Percentiles rank a stretch among this genome's conserved stretches.
These are phyloP conservation scores for Pseudococcus jackbeardsleyi DNA, from an alignment of 2,888 invertebrate species.

Conservation along the genomic window DNA sequence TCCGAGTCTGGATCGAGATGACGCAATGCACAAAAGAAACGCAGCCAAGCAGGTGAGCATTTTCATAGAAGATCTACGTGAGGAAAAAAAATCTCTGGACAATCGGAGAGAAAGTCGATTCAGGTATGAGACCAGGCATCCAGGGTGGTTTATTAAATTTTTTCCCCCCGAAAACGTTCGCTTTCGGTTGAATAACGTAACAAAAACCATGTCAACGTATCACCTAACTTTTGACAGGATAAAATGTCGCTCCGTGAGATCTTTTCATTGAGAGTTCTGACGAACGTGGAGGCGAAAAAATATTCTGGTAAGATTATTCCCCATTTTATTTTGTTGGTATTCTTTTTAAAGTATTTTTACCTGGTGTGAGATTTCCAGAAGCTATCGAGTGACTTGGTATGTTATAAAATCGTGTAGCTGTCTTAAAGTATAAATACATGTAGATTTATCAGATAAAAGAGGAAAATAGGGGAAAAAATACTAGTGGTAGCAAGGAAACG, in stretches of 20 bases:
- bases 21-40: constrained; percentile 19
- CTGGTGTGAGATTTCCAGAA: neutral
- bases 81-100: neutral
- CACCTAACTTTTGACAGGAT: neutral
- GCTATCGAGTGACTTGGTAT: neutral
- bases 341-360: neutral
- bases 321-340: neutral
- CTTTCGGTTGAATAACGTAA: neutral
- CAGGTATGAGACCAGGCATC: neutral
- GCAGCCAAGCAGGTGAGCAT: constrained; percentile 13
- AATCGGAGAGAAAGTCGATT: constrained; percentile 23
- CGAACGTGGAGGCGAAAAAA: neutral
- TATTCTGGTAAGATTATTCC: neutral
- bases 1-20: neutral
- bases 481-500: neutral
- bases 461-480: neutral
- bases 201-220: constrained; percentile 27
- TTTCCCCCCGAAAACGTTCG: neutral
- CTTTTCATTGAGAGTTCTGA: neutral
- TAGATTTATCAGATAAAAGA: neutral
- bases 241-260: neutral
- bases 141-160: constrained; percentile 30
- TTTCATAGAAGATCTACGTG: neutral
- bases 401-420: neutral
- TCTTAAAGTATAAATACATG: neutral